A percentile compares a stretch with the other conserved stretches of the same genome.
These are phyloP conservation scores for Blastobasis adustella DNA, from an alignment of 2,888 invertebrate genomes.

Conservation along the genomic window DNA sequence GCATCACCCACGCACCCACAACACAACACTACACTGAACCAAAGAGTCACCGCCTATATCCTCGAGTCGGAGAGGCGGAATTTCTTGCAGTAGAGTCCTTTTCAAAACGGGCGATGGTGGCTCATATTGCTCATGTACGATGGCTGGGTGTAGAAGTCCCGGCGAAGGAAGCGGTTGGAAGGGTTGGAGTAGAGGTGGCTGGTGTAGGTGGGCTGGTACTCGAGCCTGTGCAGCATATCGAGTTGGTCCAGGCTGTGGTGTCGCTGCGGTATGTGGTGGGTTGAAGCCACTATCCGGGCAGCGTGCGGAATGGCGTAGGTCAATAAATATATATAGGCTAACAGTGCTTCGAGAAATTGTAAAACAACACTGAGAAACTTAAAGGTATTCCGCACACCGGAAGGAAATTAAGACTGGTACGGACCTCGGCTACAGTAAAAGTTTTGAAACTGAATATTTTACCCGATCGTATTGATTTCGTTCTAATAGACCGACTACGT, in stretches of 20 bases:
- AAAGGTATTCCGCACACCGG: too few relatives aligned
- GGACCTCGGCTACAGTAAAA: too few relatives aligned
- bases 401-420: too few relatives aligned
- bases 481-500: too few relatives aligned
- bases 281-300: conserved; percentile 41
- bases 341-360: too few relatives aligned
- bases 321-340: too few relatives aligned
- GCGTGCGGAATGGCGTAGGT: conserved; percentile 41
- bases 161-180: conserved; percentile 43
- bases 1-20: conserved; percentile 33
- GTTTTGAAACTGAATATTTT: too few relatives aligned
- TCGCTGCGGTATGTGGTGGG: conserved; percentile 41
- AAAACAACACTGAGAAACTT: too few relatives aligned
- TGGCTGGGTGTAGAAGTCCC: conserved; percentile 56
- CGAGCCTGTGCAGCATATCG: conserved; percentile 61
- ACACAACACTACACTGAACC: conserved; percentile 32
- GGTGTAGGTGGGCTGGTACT: conserved; percentile 49
- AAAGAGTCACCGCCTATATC: conserved; percentile 59
- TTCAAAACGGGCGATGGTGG: conserved; percentile 70
- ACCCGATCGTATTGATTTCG: too few relatives aligned
- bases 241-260: conserved; percentile 68
- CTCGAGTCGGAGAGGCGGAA: conserved; percentile 62
- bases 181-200: conserved; percentile 42
- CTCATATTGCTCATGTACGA: conserved; percentile 54
- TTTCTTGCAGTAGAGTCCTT: conserved; percentile 68